Conservation (phyloP, 2,113 vertebrate species). For the Megatriorchis doriae region DNA sequence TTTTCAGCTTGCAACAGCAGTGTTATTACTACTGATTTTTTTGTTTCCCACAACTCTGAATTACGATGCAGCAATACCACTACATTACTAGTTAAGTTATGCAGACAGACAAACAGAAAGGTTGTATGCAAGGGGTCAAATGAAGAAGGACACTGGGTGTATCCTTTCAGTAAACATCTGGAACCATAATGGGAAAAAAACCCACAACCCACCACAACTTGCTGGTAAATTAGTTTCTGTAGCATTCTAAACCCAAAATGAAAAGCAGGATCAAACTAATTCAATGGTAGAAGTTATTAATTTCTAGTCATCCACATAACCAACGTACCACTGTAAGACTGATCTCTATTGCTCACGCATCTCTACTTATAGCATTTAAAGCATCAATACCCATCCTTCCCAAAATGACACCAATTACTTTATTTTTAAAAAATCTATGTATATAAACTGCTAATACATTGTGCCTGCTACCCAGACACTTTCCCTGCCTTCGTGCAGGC, state of each 20-base stretch:
- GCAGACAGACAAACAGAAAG: not conserved
- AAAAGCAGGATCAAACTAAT: not conserved
- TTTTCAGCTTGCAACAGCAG: not conserved
- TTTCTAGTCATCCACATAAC: not conserved
- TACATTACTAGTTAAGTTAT: not conserved
- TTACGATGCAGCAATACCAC: not conserved
- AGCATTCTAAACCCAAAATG: not conserved
- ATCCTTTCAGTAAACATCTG: not conserved
- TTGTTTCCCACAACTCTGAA: not conserved
- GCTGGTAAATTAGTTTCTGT: not conserved
- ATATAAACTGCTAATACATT: not conserved
- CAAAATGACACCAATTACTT: not conserved
- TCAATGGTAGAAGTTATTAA: not conserved
- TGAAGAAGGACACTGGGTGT: not conserved
- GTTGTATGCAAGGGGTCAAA: not conserved
- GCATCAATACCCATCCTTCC: not conserved
- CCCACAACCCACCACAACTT: not conserved
- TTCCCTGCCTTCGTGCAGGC: not conserved
- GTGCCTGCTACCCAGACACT: not conserved
- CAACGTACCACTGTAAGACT: not conserved
- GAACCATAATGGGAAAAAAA: not conserved
- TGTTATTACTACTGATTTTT: not conserved
- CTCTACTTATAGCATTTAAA: not conserved
- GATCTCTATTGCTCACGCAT: not conserved
- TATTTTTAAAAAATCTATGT: not conserved